phyloP scores from a whole-genome alignment of 2,888 invertebrate species.

The Carabus problematicus region DNA sequence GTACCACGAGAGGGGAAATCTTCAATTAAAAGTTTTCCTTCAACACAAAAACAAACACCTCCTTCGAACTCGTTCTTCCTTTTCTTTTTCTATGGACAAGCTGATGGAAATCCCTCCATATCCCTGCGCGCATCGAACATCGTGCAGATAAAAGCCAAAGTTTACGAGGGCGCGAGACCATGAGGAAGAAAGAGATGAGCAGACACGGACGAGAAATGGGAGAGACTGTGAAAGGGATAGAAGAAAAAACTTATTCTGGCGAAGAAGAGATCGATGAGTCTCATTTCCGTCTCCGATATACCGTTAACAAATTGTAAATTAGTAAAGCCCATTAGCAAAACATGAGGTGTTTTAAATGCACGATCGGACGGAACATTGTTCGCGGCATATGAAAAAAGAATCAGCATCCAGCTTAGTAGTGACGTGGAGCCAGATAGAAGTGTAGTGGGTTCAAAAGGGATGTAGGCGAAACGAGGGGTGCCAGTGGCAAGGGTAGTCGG shows the following conservation, averaged over 20 bases:
- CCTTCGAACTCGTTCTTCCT: constrained; percentile 31
- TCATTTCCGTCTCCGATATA: constrained; percentile 41
- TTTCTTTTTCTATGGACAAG: constrained; percentile 41
- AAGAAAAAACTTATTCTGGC: constrained; percentile 31
- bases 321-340: constrained; percentile 39
- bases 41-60: constrained; percentile 44
- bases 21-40: constrained; percentile 46
- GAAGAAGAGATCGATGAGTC: constrained; percentile 36
- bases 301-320: constrained; percentile 43
- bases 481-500: background rate
- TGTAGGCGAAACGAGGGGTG: background rate
- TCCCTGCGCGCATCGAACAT: constrained; percentile 9
- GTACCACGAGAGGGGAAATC: constrained; percentile 42
- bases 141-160: constrained; percentile 39
- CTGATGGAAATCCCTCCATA: constrained; percentile 39
- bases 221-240: constrained; percentile 16
- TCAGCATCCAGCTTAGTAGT: background rate
- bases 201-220: background rate
- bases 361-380: constrained; percentile 33
- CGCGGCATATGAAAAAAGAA: constrained; percentile 35
- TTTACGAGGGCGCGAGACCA: constrained; percentile 23
- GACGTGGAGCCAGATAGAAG: background rate
- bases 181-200: no score
- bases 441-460: background rate
- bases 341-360: constrained; percentile 41